Percentiles rank a stretch among this genome's conserved stretches.
Evolutionary conservation across 2,888 invertebrate genomes (phyloP).

Genomic region (Ochropacha duplaris): DNA sequence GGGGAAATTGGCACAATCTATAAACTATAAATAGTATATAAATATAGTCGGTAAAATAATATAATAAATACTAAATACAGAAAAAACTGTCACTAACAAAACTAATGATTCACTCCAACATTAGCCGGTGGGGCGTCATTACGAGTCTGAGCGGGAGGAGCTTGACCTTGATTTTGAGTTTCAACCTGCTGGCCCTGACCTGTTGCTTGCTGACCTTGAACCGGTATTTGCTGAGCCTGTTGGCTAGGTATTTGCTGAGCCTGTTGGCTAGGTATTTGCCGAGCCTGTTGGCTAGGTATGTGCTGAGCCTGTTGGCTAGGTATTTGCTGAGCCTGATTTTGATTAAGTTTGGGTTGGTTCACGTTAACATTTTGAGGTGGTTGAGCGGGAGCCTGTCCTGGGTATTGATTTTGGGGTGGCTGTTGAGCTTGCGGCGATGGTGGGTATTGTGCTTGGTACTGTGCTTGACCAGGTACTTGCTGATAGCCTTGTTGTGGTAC

Average conservation of each 20-base stretch:
- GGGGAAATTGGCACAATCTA: conserved; percentile 38
- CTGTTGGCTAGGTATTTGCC: no score
- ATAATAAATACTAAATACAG: conserved; percentile 1
- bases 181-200: conserved; percentile 17
- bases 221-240: conserved; percentile 15
- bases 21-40: conserved; percentile 21
- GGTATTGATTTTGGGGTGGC: conserved; percentile 24
- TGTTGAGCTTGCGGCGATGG: conserved; percentile 28
- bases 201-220: conserved; percentile 10
- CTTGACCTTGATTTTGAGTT: conserved; percentile 21
- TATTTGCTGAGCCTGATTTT: conserved; percentile 15
- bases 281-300: conserved; percentile 9
- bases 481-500: conserved; percentile 24
- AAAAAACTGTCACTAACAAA: neutral
- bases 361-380: conserved; percentile 10
- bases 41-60: conserved; percentile 12
- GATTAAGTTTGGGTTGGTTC: conserved; percentile 31
- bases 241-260: conserved; percentile 12
- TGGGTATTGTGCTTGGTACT: conserved; percentile 29
- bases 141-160: conserved; percentile 15
- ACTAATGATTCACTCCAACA: conserved; percentile 14
- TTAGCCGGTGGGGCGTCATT: conserved; percentile 12
- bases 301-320: conserved; percentile 9
- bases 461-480: conserved; percentile 11
- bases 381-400: conserved; percentile 16